Evolutionary conservation across 2,113 vertebrate genomes (phyloP), one percentile per base, ranked within the genome.

Genomic region (Rhodinocichla rosea): DNA sequence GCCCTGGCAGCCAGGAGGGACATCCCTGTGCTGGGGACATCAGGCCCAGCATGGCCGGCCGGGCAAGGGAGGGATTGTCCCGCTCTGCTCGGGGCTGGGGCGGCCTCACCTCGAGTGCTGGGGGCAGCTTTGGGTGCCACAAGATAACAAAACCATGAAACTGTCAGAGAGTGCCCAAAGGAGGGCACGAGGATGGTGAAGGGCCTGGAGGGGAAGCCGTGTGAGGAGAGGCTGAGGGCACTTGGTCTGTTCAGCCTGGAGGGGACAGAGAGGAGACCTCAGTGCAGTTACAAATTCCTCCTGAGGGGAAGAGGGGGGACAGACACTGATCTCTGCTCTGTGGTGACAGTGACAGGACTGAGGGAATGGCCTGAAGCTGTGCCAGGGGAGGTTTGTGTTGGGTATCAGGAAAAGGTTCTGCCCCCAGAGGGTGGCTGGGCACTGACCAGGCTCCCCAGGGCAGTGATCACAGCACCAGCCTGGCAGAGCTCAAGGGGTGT

Each of bases 401-500:
- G 37, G 2, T 27, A 50, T 50, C 1, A 37, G 35, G 1, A 37
- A 60, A 44, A 60, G 10, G 22, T 18, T 68, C 53, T 32, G 9
- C 4, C 6, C 44, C 33, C 45, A 23, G 18, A 69, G 63, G 14
- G 11, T 67, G 53, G 2, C 0, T 68, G 62, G 44, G 45, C 11
- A 18, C 73, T 59, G 62, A 35, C 4, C 26, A 44, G 37, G 73
- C 18, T 77, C 22, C 27, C 63, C 32, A 44, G 53, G 37, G 53
- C 33, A 44, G 5, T 8, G 37, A 18, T 10, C 53, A 37, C 73
- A 68, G 45, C 63, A 22, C 11, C 11, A 18, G 27, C 26, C 45
- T 44, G 22, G 2, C 1, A 0, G 53, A 52, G 22, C 1, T 77
- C 53, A 8, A 6, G 17, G 17, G 6, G 14, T 19, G 27, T 68